Base-by-base conservation (phyloP, 2,797 vertebrate genomes). In the Acanthurus leucopareius region DNA sequence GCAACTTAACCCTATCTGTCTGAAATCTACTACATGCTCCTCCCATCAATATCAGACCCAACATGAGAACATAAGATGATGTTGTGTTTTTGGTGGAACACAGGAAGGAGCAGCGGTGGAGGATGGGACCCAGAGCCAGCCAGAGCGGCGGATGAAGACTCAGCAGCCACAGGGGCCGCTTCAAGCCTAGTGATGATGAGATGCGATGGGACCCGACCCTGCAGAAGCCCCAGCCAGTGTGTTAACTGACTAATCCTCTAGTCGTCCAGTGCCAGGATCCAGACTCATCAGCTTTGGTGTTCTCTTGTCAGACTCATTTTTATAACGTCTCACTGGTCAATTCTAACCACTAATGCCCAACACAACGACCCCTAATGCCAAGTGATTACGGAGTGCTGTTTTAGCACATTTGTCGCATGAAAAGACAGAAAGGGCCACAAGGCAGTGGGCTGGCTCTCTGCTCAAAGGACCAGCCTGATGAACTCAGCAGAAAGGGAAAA, bases 401-500 rank as follows among this genome's bases (percentile, higher is more conserved):
- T 86, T 94, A 94, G 95, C 95, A 94, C 89, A 96, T 96, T 95
- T 90, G 92, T 88, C 70, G 88, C 89, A 86, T 91, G 91, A 91
- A 94, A 91, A 94, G 93, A 94, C 90, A 94, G 90, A 93, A 91
- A 92, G 86, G 70, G 86, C 91, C 87, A 89, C 88, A 83, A 88
- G 93, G 92, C 94, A 92, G 86, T 88, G 92, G 88, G 88, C 91
- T 89, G 91, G 93, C 91, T 88, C 81, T 75, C 80, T 89, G 91
- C 84, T 95, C 89, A 95, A 88, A 94, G 85, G 93, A 91, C 88
- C 73, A 94, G 93, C 89, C 90, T 95, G 93, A 91, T 95, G 94
- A 94, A 92, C 94, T 97, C 96, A 97, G 95, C 96, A 96, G 91
- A 96, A 96, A 91, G 91, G 85, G 86, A 90, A 95, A 95, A 94